phyloP scores from a whole-genome alignment of 2,797 vertebrate genomes.

The Psittacula derbiana region DNA sequence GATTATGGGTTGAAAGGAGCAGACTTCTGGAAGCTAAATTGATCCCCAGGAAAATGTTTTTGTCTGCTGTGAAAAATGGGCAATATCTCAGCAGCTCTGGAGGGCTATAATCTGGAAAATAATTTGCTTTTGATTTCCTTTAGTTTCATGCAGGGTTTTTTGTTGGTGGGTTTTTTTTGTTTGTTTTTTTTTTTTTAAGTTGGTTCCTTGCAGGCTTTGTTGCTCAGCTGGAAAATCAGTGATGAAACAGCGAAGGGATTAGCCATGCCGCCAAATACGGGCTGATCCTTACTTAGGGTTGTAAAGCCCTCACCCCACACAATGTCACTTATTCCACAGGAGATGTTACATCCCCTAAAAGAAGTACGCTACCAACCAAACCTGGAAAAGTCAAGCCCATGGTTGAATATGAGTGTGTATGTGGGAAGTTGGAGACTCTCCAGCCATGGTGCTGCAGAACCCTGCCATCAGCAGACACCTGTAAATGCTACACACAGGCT shows the following conservation, averaged over 20 bases:
- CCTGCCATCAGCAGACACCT: not conserved
- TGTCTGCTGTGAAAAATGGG: constrained; percentile 99
- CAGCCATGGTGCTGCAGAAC: not conserved
- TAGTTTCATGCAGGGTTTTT: constrained; percentile 8
- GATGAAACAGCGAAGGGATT: constrained; percentile 29
- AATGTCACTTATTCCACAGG: not conserved
- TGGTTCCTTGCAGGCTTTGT: constrained; percentile 51
- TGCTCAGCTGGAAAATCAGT: constrained; percentile 30
- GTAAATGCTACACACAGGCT: fast-evolving
- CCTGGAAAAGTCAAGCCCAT: not conserved
- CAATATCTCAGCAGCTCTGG: constrained; percentile 71
- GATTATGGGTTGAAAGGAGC: constrained; percentile 93
- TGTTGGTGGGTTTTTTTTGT: not conserved
- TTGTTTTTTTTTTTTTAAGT: not conserved
- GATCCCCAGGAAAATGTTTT: constrained; percentile 99
- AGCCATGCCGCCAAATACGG: not conserved
- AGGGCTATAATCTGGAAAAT: constrained; percentile 79
- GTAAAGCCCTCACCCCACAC: constrained; percentile 27
- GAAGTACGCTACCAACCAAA: not conserved
- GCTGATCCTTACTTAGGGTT: constrained; percentile 25
- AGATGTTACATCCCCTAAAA: not conserved
- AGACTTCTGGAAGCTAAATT: constrained; percentile 91
- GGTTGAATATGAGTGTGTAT: not conserved
- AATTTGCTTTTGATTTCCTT: constrained; percentile 81
- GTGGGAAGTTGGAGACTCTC: not conserved